Conservation (phyloP, 1,140 invertebrate genomes). For the Habropoda laboriosa region DNA sequence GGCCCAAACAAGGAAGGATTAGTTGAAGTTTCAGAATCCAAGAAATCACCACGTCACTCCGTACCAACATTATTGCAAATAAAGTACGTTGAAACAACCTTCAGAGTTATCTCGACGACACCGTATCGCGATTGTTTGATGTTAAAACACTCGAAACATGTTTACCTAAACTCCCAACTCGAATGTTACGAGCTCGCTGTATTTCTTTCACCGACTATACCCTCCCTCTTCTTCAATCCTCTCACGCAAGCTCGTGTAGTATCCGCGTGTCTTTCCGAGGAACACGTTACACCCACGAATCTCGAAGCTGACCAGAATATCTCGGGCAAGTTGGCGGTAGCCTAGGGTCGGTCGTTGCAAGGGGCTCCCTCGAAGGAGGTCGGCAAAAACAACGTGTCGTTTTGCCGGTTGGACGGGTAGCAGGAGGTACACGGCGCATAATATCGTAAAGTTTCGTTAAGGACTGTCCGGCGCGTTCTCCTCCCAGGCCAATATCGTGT, state of each 20-base stretch:
- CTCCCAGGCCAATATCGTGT: conserved; percentile 86
- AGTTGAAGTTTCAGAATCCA: too few relatives aligned
- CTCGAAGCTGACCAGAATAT: background rate
- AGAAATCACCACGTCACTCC: too few relatives aligned
- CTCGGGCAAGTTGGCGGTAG: background rate
- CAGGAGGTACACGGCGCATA: conserved; percentile 11
- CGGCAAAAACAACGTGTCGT: background rate
- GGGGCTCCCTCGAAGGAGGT: background rate
- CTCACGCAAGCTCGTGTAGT: background rate
- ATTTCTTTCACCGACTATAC: background rate
- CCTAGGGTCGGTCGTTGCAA: background rate
- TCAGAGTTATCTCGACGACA: too few relatives aligned
- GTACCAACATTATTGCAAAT: too few relatives aligned
- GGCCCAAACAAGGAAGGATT: too few relatives aligned
- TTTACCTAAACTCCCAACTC: too few relatives aligned
- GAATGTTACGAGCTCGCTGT: too few relatives aligned
- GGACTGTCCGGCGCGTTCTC: conserved; percentile 78
- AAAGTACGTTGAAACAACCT: too few relatives aligned
- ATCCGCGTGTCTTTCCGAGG: background rate
- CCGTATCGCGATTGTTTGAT: too few relatives aligned
- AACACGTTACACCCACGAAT: background rate
- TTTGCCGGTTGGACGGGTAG: background rate
- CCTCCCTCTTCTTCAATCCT: too few relatives aligned
- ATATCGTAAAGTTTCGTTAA: conserved; percentile 68
- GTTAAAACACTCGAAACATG: too few relatives aligned